A percentile compares a stretch with the other conserved stretches of the same genome.
These are phyloP conservation scores for Amphibalanus amphitrite DNA, from an alignment of 1,140 invertebrate species.

Conservation along the genomic window DNA sequence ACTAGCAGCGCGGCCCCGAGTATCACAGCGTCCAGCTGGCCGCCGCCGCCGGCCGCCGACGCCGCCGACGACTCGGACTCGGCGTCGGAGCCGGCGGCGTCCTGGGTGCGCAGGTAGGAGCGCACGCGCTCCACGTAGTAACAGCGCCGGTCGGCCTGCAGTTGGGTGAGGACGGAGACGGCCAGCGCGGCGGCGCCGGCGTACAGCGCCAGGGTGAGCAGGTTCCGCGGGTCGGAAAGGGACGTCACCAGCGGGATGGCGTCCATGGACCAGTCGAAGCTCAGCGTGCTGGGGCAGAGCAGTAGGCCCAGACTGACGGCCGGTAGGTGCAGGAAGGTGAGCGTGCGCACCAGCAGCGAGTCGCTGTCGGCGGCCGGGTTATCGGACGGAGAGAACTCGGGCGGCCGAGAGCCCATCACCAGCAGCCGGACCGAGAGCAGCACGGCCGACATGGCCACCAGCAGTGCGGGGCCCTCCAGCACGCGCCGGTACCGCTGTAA, in stretches of 20 bases:
- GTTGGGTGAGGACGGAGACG: constrained; percentile 1
- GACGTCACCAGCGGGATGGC: constrained; percentile 60
- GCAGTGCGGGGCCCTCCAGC: too few relatives aligned
- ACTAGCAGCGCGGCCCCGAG: constrained; percentile 24
- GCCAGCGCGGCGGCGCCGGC: constrained; percentile 26
- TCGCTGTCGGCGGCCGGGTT: constrained; percentile 28
- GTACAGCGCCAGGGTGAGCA: constrained; percentile 53
- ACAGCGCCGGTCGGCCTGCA: constrained; percentile 1
- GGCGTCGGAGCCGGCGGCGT: background rate
- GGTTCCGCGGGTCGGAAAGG: constrained; percentile 52
- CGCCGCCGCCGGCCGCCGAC: constrained; percentile 76
- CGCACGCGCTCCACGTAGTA: constrained; percentile 40
- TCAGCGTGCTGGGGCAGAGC: constrained; percentile 58
- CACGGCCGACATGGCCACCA: constrained; percentile 10
- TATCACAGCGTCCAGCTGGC: constrained; percentile 12
- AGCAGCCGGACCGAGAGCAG: constrained; percentile 23
- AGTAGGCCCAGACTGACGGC: constrained; percentile 68
- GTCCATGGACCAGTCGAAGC: constrained; percentile 94
- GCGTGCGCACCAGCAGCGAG: constrained; percentile 25
- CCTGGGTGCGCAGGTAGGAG: constrained; percentile 62
- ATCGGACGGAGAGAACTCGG: constrained; percentile 26
- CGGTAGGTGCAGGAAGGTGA: constrained; percentile 76
- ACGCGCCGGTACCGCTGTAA: too few relatives aligned
- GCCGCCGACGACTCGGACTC: constrained; percentile 74
- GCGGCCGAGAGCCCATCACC: constrained; percentile 23